Evolutionary conservation across 1,140 invertebrate genomes (phyloP).

Genomic region (Drosophila parabipectinata): DNA sequence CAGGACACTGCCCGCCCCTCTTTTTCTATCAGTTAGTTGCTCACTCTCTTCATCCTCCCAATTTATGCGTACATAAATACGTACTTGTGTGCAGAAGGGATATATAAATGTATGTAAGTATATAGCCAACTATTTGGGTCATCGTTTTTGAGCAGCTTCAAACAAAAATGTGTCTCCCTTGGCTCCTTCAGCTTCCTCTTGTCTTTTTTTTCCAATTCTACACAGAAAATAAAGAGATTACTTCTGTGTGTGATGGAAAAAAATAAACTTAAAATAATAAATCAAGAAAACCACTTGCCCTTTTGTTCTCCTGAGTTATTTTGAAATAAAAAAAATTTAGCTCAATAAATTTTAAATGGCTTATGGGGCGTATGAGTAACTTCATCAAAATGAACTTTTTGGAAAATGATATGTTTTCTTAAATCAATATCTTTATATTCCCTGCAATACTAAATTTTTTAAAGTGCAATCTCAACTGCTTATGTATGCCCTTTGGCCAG

Average conservation of each 20-base stretch:
- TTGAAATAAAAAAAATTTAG: too few species aligned
- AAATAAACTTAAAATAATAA: too few species aligned
- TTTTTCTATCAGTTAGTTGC: neutral
- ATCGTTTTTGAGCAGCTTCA: constrained; percentile 46
- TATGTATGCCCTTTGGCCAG: constrained; percentile 45
- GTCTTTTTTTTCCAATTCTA: neutral
- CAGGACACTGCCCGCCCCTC: constrained; percentile 1
- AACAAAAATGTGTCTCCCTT: constrained; percentile 44
- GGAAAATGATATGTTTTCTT: neutral
- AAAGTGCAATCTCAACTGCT: constrained; percentile 26
- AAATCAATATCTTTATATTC: neutral
- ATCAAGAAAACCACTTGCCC: too few species aligned
- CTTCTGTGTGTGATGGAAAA: too few species aligned
- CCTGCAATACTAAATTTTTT: neutral
- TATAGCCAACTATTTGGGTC: constrained; percentile 63
- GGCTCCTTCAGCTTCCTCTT: neutral
- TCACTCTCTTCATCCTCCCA: neutral
- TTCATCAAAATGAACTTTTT: neutral
- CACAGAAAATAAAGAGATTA: neutral
- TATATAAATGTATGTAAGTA: constrained; percentile 32
- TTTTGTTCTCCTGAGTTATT: too few species aligned
- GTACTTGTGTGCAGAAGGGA: constrained; percentile 35
- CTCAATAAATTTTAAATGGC: neutral
- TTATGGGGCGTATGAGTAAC: neutral
- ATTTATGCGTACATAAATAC: constrained; percentile 32